Conservation (phyloP, 2,888 invertebrate species). For the Xestobium rufovillosum region DNA sequence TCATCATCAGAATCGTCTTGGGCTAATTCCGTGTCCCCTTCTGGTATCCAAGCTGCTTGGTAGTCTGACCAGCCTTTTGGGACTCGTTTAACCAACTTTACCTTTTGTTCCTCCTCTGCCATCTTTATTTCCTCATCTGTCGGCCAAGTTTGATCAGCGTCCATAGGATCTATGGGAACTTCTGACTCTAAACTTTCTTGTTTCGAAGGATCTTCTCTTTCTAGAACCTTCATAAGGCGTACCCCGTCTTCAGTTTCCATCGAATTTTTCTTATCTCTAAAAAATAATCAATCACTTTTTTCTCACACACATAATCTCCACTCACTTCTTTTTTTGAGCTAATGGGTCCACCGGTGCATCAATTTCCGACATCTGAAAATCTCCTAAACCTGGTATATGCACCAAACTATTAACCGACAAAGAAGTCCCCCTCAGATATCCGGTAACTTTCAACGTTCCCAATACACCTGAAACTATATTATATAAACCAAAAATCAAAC, state of each 20-base stretch:
- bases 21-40: conserved; percentile 50
- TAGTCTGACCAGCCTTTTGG: conserved; percentile 97
- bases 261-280: conserved; percentile 10
- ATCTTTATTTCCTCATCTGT: conserved; percentile 82
- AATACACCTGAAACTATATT: conserved; percentile 28
- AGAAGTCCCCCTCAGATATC: conserved; percentile 76
- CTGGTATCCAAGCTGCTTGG: conserved; percentile 90
- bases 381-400: conserved; percentile 87
- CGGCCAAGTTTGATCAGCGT: conserved; percentile 96
- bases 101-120: conserved; percentile 52
- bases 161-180: conserved; percentile 82
- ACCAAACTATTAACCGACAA: conserved; percentile 83
- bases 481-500: conserved; percentile 14
- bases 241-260: conserved; percentile 24
- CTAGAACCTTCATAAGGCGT: conserved; percentile 44
- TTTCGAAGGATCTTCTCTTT: conserved; percentile 55
- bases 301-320: not conserved
- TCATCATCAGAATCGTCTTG: conserved; percentile 49
- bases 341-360: conserved; percentile 64
- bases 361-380: conserved; percentile 84
- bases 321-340: conserved; percentile 46
- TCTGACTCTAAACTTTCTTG: conserved; percentile 73
- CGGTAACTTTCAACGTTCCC: conserved; percentile 74
- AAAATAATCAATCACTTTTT: conserved; percentile 3
- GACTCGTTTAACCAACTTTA: conserved; percentile 67